Evolutionary conservation across 2,888 invertebrate species (phyloP).

Genomic region (Meta bourneti): DNA sequence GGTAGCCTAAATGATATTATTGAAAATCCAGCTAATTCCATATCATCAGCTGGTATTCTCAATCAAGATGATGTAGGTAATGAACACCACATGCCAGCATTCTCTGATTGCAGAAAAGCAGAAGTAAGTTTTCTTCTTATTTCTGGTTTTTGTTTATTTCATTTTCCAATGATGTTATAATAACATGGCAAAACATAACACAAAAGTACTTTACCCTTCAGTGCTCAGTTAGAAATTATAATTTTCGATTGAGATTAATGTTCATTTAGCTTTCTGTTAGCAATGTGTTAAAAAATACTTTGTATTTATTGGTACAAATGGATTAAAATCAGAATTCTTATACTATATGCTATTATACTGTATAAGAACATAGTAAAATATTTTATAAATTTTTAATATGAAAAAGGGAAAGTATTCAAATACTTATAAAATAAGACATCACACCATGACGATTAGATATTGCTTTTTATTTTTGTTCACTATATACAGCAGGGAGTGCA

Average conservation of each 20-base stretch:
- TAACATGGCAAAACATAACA: neutral
- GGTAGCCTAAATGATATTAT: conserved; percentile 46
- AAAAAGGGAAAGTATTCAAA: too few species aligned
- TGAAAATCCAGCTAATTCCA: conserved; percentile 33
- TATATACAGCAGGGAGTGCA: too few species aligned
- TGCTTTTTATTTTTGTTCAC: too few species aligned
- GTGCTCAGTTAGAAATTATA: too few species aligned
- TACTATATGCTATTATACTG: too few species aligned
- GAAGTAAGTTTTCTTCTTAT: conserved; percentile 72
- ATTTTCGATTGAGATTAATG: neutral
- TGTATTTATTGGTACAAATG: neutral
- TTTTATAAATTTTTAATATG: too few species aligned
- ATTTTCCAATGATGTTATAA: neutral
- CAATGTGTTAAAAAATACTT: too few species aligned
- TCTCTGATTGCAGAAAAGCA: conserved; percentile 60
- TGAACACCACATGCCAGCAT: conserved; percentile 52
- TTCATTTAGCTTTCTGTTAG: neutral
- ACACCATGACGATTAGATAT: too few species aligned
- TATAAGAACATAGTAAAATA: too few species aligned
- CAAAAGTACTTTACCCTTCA: too few species aligned
- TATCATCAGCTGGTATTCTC: conserved; percentile 38
- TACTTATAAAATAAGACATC: too few species aligned
- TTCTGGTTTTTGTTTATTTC: conserved; percentile 42
- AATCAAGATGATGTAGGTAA: conserved; percentile 73
- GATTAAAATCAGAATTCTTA: neutral